A percentile compares a stretch with the other conserved stretches of the same genome.
These are phyloP conservation scores for Fulica atra DNA, from an alignment of 2,113 vertebrate species.

Conservation along the genomic window DNA sequence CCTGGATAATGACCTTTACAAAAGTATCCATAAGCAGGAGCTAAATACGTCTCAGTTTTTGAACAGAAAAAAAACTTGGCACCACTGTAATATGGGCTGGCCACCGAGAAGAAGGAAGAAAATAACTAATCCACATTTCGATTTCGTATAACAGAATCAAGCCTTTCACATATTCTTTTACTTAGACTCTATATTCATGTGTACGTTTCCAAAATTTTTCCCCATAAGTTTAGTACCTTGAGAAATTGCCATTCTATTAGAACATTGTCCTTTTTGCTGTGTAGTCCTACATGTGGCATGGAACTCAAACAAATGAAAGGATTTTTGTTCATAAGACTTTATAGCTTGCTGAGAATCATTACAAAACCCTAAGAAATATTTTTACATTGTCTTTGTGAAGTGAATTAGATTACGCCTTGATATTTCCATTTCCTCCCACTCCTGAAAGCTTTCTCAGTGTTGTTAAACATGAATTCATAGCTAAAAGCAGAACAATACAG, in stretches of 20 bases:
- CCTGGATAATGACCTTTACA: neutral
- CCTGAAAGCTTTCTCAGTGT: neutral
- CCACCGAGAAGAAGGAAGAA: neutral
- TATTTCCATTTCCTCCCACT: neutral
- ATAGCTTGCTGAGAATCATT: neutral
- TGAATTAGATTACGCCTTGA: neutral
- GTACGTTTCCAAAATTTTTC: neutral
- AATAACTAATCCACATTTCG: neutral
- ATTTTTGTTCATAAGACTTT: neutral
- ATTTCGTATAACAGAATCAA: neutral
- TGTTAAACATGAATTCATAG: neutral
- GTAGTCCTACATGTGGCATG: accelerated
- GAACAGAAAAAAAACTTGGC: neutral
- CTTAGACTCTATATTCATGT: neutral
- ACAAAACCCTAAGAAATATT: neutral
- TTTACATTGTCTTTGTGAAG: neutral
- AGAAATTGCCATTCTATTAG: neutral
- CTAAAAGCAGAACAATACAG: neutral
- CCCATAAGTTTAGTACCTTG: neutral
- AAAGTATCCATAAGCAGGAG: neutral
- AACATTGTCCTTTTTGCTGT: neutral
- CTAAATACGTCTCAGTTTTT: neutral
- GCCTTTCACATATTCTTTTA: neutral
- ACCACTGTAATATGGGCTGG: neutral
- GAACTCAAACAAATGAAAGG: neutral